phyloP scores from a whole-genome alignment of 2,797 vertebrate species.

The Alcedo quadribrachys region DNA sequence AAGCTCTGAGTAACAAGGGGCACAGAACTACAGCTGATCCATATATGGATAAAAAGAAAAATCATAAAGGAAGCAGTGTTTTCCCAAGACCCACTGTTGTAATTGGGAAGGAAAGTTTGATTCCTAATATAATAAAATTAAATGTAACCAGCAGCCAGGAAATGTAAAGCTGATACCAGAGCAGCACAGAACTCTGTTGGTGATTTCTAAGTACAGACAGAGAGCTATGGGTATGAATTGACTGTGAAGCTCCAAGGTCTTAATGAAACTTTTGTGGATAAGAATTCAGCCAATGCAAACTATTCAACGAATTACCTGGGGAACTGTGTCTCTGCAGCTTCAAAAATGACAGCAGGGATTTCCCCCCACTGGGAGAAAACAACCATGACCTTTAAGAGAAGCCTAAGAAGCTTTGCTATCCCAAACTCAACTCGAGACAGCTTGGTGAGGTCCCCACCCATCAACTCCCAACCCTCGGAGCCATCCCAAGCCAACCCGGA shows the following conservation, averaged over 20 bases:
- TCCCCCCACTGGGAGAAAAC: background rate
- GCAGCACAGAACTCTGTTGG: background rate
- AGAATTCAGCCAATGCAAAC: background rate
- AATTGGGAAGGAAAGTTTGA: background rate
- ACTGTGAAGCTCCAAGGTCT: background rate
- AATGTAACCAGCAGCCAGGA: background rate
- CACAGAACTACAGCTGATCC: accelerated
- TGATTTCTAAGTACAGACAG: background rate
- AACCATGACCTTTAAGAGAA: background rate
- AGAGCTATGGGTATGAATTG: background rate
- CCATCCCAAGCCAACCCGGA: background rate
- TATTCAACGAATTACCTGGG: accelerated
- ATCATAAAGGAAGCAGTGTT: background rate
- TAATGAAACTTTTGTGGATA: background rate
- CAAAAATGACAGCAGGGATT: background rate
- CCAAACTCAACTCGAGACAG: background rate
- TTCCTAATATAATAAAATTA: background rate
- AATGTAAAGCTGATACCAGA: background rate
- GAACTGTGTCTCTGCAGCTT: background rate
- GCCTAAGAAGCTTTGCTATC: background rate
- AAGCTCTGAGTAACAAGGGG: background rate
- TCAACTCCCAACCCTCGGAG: background rate
- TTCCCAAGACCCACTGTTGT: background rate
- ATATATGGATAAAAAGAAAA: background rate
- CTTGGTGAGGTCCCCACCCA: background rate